These are phyloP conservation scores for Sinocyclocheilus grahami DNA, from an alignment of 2,113 vertebrate genomes.

Conservation along the genomic window DNA sequence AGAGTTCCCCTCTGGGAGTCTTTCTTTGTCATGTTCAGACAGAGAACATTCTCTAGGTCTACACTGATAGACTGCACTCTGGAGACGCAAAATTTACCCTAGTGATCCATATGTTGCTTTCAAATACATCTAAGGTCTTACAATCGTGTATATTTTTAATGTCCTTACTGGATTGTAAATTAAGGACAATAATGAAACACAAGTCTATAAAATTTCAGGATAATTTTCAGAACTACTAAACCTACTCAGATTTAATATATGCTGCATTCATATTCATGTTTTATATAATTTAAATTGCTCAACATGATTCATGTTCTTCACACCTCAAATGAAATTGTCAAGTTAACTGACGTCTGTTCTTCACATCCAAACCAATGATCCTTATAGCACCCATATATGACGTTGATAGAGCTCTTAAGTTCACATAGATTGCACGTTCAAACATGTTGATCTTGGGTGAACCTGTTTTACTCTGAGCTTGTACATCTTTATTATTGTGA, in stretches of 20 bases:
- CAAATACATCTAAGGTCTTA: neutral
- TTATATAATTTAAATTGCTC: neutral
- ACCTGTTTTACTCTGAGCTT: slow-evolving; percentile 38
- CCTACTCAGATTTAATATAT: neutral
- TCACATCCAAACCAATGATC: slow-evolving; percentile 7
- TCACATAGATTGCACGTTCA: slow-evolving; percentile 19
- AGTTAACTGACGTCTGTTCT: neutral
- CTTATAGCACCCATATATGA: slow-evolving; percentile 12
- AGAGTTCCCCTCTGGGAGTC: slow-evolving; percentile 13
- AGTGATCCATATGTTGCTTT: slow-evolving; percentile 4
- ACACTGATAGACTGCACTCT: slow-evolving; percentile 14
- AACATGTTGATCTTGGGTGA: slow-evolving; percentile 31
- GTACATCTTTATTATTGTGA: slow-evolving; percentile 21
- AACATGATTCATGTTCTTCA: slow-evolving; percentile 6
- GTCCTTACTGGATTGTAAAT: neutral
- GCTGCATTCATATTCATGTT: neutral
- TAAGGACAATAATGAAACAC: neutral
- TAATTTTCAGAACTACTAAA: neutral
- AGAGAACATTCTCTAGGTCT: slow-evolving; percentile 4
- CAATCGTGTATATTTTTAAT: neutral
- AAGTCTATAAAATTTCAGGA: neutral
- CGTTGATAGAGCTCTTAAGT: slow-evolving; percentile 17
- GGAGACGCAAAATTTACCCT: neutral
- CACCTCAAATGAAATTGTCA: slow-evolving; percentile 7
- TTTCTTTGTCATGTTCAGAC: slow-evolving; percentile 31